These are phyloP conservation scores for Macropis europaea DNA, from an alignment of 2,888 invertebrate genomes.

Conservation along the genomic window DNA sequence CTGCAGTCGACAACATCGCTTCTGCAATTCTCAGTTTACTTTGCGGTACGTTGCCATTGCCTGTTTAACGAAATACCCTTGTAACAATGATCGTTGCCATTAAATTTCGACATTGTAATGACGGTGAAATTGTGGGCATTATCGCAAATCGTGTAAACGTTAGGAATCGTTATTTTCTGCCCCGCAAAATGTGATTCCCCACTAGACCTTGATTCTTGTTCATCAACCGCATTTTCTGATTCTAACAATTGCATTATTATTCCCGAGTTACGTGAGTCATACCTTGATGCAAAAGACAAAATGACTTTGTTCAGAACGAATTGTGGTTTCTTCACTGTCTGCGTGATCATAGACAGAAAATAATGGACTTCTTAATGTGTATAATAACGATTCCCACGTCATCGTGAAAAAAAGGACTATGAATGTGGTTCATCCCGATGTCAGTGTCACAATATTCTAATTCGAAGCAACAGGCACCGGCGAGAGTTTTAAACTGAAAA, in stretches of 20 bases:
- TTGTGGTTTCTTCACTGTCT: conserved; percentile 20
- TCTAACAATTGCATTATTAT: conserved; percentile 28
- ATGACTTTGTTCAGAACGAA: conserved; percentile 23
- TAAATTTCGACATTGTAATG: conserved; percentile 6
- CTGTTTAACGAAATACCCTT: neutral
- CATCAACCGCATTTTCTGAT: conserved; percentile 32
- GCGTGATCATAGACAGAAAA: neutral
- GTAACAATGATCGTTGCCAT: neutral
- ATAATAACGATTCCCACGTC: conserved; percentile 18
- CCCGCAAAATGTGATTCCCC: conserved; percentile 6
- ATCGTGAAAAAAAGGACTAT: neutral
- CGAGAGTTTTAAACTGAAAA: too few species aligned
- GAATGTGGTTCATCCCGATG: neutral
- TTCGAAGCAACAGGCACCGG: too few species aligned
- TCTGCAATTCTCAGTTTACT: neutral
- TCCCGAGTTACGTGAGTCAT: conserved; percentile 44
- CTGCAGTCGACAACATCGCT: neutral
- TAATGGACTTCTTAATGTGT: conserved; percentile 22
- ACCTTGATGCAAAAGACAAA: conserved; percentile 19
- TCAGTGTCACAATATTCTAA: too few species aligned
- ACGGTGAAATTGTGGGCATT: conserved; percentile 5
- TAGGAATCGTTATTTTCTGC: conserved; percentile 11
- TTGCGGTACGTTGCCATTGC: neutral
- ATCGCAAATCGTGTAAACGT: conserved; percentile 25
- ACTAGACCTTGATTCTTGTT: conserved; percentile 30